Percentiles rank a stretch among this genome's conserved stretches.
phyloP scores from a whole-genome alignment of 2,888 invertebrate species.

The Amblyjoppa fuscipennis region DNA sequence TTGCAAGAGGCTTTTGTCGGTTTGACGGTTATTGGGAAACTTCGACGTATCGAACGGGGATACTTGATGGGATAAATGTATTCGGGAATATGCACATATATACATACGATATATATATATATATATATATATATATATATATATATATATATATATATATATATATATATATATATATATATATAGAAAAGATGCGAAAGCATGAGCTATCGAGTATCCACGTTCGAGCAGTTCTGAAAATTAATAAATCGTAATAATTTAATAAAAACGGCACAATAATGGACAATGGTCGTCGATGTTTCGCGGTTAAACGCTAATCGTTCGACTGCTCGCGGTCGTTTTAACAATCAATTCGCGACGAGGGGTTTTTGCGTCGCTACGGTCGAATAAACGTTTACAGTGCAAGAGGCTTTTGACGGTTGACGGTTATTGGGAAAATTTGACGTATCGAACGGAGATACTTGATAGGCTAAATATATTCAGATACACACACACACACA shows the following conservation, averaged over 20 bases:
- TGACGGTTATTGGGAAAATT: neutral
- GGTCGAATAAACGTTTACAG: neutral
- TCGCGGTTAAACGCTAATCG: neutral
- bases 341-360: constrained; percentile 11
- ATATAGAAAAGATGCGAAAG: neutral
- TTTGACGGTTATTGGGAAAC: neutral
- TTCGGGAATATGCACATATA: neutral
- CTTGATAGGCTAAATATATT: neutral
- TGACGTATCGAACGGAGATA: neutral
- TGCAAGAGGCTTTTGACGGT: neutral
- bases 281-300: neutral
- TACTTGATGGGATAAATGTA: neutral
- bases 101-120: too few species aligned
- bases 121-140: neutral
- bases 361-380: neutral
- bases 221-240: constrained; percentile 12
- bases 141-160: neutral
- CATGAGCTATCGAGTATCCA: constrained; percentile 30
- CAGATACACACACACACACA: neutral
- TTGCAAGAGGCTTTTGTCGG: neutral
- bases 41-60: neutral
- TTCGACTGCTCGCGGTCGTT: neutral
- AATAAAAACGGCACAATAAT: neutral
- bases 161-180: neutral
- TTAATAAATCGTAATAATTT: neutral